phyloP scores from a whole-genome alignment of 2,797 vertebrate species.

The Acanthiza pusilla region DNA sequence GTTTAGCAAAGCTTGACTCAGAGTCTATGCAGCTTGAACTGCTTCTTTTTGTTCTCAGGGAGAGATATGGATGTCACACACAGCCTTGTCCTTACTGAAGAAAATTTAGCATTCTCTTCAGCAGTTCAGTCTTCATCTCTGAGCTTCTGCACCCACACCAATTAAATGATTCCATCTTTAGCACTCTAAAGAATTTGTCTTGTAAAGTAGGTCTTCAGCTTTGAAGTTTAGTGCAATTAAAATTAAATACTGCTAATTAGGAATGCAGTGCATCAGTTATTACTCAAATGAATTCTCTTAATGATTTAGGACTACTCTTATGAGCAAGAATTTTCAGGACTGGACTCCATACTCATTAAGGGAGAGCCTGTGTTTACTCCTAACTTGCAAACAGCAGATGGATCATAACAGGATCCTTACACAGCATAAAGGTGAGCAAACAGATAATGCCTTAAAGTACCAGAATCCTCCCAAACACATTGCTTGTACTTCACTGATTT shows the following conservation, averaged over 20 bases:
- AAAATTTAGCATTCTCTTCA: background rate
- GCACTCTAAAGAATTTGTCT: background rate
- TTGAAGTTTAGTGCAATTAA: background rate
- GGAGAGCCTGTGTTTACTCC: background rate
- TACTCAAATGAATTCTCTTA: background rate
- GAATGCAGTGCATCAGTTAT: background rate
- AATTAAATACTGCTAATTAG: background rate
- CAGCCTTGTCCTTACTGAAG: background rate
- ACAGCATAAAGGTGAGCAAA: background rate
- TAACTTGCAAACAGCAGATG: background rate
- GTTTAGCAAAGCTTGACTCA: background rate
- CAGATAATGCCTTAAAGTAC: background rate
- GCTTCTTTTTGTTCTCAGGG: background rate
- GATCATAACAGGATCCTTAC: background rate
- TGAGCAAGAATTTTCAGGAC: background rate
- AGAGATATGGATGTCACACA: background rate
- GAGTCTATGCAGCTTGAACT: background rate
- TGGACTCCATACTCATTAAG: background rate
- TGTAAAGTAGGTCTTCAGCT: background rate
- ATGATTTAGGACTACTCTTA: background rate
- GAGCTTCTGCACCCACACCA: background rate
- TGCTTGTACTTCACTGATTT: background rate
- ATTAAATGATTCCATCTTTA: background rate
- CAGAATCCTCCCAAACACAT: background rate
- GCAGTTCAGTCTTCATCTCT: background rate